Base-by-base conservation (phyloP, 2,113 vertebrate species). In the Stegastes partitus region DNA sequence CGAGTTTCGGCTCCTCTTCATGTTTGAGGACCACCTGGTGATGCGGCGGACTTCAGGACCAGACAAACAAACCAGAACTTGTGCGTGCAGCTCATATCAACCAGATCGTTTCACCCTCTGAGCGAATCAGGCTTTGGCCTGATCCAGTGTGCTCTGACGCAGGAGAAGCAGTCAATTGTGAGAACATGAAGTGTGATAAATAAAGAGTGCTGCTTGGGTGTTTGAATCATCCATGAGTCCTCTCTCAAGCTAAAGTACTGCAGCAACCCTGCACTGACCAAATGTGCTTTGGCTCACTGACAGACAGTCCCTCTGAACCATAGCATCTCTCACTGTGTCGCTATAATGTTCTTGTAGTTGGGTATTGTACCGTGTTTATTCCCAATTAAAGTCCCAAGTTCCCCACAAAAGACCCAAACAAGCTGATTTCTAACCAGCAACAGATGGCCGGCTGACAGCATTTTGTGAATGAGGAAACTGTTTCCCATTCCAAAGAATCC, bases 151-250 rank as follows among this genome's bases (percentile, higher is more conserved):
- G 58, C 55, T 72, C 39, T 8, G 57, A 68, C 3, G 42, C 63
- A 47, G 11, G 55, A 5, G 11, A 39, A 68, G 51, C 10, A 16
- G 65, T 55, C 14, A 16, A 68, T 53, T 57, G 37, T 47, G 21
- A 45, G 58, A 84, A 68, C 63, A 66, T 2, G 7, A 77, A 63
- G 65, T 19, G 69, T 55, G 53, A 73, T 64, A 51, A 65, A 68
- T 55, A 65, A 62, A 59, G 59, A 66, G n/a, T 3, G 57, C 45
- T 44, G 63, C 45, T 31, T 12, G 3, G 5, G 25, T 19, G 59
- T 58, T 78, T 54, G 71, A 72, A 61, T 81, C 63, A 69, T 49
- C 19, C n/a, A 18, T 0, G 31, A 71, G 31, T 55, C 47, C 23
- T 66, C 55, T 45, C 47, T 49, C 10, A 21, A 25, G 39, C n/a